phyloP scores from a whole-genome alignment of 1,140 invertebrate species.

The Gryllus bimaculatus region DNA sequence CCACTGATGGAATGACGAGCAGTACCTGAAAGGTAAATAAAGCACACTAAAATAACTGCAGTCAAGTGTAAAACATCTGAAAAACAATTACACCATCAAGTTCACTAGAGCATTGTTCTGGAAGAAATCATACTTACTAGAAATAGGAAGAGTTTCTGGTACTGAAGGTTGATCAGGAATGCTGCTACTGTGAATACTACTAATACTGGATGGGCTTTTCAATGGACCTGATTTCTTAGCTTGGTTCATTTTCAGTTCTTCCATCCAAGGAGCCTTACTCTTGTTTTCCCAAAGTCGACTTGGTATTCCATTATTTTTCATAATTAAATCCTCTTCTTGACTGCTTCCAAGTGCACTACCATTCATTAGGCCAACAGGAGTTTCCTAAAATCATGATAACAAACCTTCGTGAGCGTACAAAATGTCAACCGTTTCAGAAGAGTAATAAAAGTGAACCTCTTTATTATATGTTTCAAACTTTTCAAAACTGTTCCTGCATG shows the following conservation, averaged over 20 bases:
- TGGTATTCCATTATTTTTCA: slow-evolving; percentile 2
- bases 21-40: not conserved
- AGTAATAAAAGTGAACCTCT: too few relatives aligned
- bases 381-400: not conserved
- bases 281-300: slow-evolving; percentile 45
- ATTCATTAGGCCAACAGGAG: slow-evolving; percentile 13
- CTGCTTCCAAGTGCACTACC: slow-evolving; percentile 8
- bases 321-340: not conserved
- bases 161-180: too few relatives aligned
- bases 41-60: not conserved
- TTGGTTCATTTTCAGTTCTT: slow-evolving; percentile 54
- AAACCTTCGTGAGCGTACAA: too few relatives aligned
- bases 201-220: not conserved
- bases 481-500: too few relatives aligned
- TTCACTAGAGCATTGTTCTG: not conserved
- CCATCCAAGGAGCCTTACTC: slow-evolving; percentile 56
- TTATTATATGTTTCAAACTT: too few relatives aligned
- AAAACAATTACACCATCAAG: not conserved
- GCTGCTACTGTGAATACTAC: too few relatives aligned
- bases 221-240: slow-evolving; percentile 37
- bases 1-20: not conserved
- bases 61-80: not conserved
- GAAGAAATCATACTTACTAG: not conserved
- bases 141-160: not conserved
- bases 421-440: too few relatives aligned